phyloP scores from a whole-genome alignment of 2,888 invertebrate genomes.

The Hirtodrosophila confusa region DNA sequence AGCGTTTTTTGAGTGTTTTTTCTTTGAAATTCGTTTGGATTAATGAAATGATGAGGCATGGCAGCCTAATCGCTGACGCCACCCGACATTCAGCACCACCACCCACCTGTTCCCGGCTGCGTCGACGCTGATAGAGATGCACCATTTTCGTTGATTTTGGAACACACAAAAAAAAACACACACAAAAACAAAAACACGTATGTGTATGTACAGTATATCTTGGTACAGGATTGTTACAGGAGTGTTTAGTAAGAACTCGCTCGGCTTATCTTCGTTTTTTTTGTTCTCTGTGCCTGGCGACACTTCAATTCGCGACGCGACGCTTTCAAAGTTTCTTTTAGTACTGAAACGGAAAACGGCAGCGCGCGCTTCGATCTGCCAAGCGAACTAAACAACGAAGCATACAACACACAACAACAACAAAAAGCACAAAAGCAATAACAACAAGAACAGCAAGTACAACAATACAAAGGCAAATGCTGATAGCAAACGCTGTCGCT shows the following conservation, averaged over 20 bases:
- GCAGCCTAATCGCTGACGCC: no score
- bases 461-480: conserved; percentile 28
- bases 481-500: conserved; percentile 40
- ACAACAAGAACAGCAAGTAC: conserved; percentile 6
- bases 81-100: neutral
- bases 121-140: conserved; percentile 66
- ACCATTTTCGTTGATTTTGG: conserved; percentile 49
- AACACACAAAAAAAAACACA: conserved; percentile 6
- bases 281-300: neutral
- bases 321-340: conserved; percentile 58
- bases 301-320: conserved; percentile 54
- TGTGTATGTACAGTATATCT: conserved; percentile 2
- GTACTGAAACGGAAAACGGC: conserved; percentile 57
- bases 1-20: no score
- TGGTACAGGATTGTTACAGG: conserved; percentile 1
- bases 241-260: neutral
- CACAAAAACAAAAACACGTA: conserved; percentile 15
- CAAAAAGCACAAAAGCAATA: conserved; percentile 7
- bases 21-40: no score
- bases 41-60: no score
- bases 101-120: conserved; percentile 70
- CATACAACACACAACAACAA: no score
- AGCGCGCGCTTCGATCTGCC: conserved; percentile 49
- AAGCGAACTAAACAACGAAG: conserved; percentile 30
- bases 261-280: neutral